Percentiles rank a stretch among this genome's conserved stretches.
Conservation (phyloP, 2,888 invertebrate genomes). For the Melanophora roralis region DNA sequence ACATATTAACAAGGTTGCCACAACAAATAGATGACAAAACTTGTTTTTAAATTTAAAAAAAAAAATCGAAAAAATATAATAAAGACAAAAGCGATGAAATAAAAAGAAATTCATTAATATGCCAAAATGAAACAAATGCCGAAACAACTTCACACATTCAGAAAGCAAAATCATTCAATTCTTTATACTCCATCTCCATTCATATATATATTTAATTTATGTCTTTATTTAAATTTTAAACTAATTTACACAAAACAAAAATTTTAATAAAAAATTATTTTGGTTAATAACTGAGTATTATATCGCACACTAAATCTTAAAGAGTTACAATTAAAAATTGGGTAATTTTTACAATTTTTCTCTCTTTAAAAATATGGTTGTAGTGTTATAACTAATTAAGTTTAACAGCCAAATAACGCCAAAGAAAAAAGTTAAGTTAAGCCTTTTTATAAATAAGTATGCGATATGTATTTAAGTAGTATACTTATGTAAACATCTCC, state of each 20-base stretch:
- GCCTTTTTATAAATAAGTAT: no score
- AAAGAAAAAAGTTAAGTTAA: no score
- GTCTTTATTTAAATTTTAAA: slow-evolving; percentile 26
- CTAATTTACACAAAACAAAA: slow-evolving; percentile 9
- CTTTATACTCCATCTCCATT: not conserved
- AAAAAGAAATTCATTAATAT: slow-evolving; percentile 10
- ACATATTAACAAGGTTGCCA: slow-evolving; percentile 51
- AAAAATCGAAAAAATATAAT: not conserved
- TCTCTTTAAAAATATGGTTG: no score
- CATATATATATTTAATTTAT: slow-evolving; percentile 29
- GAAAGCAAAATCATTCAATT: slow-evolving; percentile 26
- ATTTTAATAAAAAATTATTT: slow-evolving; percentile 19
- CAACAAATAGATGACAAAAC: slow-evolving; percentile 41
- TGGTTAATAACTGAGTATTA: no score
- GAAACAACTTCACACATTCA: slow-evolving; percentile 40
- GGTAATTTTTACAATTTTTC: no score
- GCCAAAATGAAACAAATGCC: slow-evolving; percentile 1
- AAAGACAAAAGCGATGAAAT: not conserved
- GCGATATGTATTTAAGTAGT: no score
- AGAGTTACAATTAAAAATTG: no score
- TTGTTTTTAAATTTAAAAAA: slow-evolving; percentile 26
- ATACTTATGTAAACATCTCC: no score
- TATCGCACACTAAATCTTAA: no score
- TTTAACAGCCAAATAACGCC: no score
- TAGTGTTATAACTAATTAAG: no score